Evolutionary conservation across 2,113 vertebrate species (phyloP).

Genomic region (Lepus europaeus): DNA sequence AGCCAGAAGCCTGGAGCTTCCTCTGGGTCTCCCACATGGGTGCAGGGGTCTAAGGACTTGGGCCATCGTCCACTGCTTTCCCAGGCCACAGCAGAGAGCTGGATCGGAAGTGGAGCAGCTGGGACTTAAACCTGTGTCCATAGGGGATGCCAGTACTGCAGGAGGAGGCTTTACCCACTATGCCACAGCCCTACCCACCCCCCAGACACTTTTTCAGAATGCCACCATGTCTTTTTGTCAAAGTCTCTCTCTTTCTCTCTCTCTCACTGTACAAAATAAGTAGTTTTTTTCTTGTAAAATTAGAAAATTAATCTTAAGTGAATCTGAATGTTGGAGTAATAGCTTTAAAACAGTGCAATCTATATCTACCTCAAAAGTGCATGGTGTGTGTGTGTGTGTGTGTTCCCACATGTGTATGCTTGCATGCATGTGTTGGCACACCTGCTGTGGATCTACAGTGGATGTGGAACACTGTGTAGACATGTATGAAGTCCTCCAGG

Average conservation of each 20-base stretch:
- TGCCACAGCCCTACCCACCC: too few relatives aligned
- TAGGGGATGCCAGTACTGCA: too few relatives aligned
- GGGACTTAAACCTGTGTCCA: too few relatives aligned
- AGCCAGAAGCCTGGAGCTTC: too few relatives aligned
- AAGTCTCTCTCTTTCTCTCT: not conserved
- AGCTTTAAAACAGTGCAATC: not conserved
- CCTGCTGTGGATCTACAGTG: not conserved
- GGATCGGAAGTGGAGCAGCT: too few relatives aligned
- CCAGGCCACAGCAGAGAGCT: too few relatives aligned
- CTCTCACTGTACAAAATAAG: too few relatives aligned
- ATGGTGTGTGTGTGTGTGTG: not conserved
- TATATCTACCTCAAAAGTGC: not conserved
- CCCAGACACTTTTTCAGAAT: not conserved
- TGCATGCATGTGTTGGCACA: not conserved
- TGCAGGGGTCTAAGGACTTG: too few relatives aligned
- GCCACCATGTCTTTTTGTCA: conserved; percentile 41
- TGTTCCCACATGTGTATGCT: not conserved
- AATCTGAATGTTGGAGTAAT: not conserved
- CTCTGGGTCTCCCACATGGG: too few relatives aligned
- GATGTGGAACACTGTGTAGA: not conserved
- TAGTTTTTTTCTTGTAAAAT: not conserved
- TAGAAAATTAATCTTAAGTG: not conserved
- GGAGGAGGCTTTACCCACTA: too few relatives aligned
- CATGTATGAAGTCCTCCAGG: not conserved
- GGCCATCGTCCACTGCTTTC: too few relatives aligned